Evolutionary conservation across 2,888 invertebrate genomes (phyloP).

Genomic region (Meta bourneti): DNA sequence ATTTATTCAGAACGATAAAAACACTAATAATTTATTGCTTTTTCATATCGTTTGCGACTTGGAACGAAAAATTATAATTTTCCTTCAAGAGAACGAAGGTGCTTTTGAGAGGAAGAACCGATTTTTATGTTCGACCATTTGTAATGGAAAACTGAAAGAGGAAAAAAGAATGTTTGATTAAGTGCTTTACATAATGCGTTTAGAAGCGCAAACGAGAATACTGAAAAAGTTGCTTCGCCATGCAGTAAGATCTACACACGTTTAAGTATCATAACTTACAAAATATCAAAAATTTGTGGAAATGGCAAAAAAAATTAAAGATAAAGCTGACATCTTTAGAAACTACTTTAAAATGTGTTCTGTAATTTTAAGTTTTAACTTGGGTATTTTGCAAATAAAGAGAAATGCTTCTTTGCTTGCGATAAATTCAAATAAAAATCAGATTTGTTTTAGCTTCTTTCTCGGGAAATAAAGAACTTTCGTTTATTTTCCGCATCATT

Average conservation of each 20-base stretch:
- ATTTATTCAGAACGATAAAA: slow-evolving; percentile 24
- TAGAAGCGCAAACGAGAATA: not conserved
- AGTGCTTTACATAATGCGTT: not conserved
- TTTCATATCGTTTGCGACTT: slow-evolving; percentile 19
- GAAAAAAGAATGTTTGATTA: slow-evolving; percentile 15
- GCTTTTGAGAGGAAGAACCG: not conserved
- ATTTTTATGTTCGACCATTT: not conserved
- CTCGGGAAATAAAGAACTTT: too few relatives aligned
- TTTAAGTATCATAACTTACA: not conserved
- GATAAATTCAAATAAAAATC: too few relatives aligned
- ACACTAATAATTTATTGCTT: slow-evolving; percentile 22
- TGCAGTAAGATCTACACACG: not conserved
- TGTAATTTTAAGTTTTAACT: too few relatives aligned
- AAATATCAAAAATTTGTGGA: too few relatives aligned
- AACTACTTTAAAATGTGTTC: too few relatives aligned
- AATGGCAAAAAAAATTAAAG: too few relatives aligned
- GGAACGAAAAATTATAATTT: not conserved
- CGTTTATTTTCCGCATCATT: too few relatives aligned
- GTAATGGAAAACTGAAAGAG: not conserved
- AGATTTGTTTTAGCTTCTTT: too few relatives aligned
- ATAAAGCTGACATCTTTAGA: too few relatives aligned
- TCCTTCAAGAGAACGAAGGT: not conserved
- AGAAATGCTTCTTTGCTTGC: too few relatives aligned
- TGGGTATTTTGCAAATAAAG: too few relatives aligned
- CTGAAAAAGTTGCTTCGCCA: not conserved